A percentile compares a stretch with the other conserved stretches of the same genome.
phyloP scores from a whole-genome alignment of 2,113 vertebrate genomes.

The Percopsis transmontana region DNA sequence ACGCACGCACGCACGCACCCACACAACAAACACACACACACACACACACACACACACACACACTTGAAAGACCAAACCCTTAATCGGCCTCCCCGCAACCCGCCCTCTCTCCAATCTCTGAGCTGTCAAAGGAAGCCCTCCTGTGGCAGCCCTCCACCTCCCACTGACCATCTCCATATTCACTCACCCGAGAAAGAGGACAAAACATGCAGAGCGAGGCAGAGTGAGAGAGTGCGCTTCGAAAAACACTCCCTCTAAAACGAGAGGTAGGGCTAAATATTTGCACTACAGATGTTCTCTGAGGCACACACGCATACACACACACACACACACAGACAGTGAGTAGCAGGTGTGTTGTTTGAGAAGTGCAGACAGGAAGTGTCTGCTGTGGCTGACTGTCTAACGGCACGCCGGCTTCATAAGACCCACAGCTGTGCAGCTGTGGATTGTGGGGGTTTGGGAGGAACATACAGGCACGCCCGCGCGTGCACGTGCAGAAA shows the following conservation, averaged over 20 bases:
- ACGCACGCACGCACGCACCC: neutral
- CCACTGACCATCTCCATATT: conserved; percentile 42
- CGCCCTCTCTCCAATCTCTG: conserved; percentile 26
- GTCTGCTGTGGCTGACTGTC: too few relatives aligned
- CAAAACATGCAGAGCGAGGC: conserved; percentile 1
- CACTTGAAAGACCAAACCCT: neutral
- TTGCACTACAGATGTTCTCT: conserved; percentile 31
- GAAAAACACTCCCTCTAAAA: conserved; percentile 29
- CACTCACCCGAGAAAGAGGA: conserved; percentile 32
- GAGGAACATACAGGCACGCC: too few relatives aligned
- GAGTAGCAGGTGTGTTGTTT: conserved; percentile 3
- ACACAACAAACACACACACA: conserved; percentile 3
- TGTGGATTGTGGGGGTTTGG: too few relatives aligned
- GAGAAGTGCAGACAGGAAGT: neutral
- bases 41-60: conserved; percentile 9
- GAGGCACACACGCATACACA: conserved; percentile 26
- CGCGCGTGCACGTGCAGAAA: too few relatives aligned
- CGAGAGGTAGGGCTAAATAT: conserved; percentile 27
- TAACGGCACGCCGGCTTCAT: too few relatives aligned
- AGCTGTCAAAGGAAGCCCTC: conserved; percentile 31
- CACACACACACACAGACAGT: conserved; percentile 16
- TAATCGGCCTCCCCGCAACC: conserved; percentile 23
- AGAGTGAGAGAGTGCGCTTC: conserved; percentile 11
- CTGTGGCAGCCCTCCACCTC: conserved; percentile 23
- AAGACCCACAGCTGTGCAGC: too few relatives aligned